Evolutionary conservation across 2,113 vertebrate genomes (phyloP).

Genomic region (Rhineura floridana): DNA sequence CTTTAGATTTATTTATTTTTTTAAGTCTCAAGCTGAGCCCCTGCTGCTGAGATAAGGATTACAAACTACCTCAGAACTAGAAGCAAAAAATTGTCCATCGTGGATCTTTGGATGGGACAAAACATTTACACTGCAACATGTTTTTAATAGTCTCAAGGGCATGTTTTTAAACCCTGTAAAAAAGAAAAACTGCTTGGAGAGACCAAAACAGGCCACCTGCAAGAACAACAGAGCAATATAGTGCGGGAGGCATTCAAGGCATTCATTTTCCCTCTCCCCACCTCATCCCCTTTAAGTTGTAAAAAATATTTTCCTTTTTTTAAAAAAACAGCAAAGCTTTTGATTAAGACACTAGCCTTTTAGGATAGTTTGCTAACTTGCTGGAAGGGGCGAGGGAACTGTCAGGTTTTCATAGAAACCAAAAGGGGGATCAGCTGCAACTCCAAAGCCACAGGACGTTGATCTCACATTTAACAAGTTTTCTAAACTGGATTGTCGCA

Average conservation of each 20-base stretch:
- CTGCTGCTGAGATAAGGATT: fast-evolving
- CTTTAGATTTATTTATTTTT: neutral
- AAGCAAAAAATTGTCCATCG: neutral
- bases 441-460: constrained; percentile 59
- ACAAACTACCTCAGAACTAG: neutral
- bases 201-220: constrained; percentile 7
- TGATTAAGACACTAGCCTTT: constrained; percentile 21
- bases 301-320: constrained; percentile 30
- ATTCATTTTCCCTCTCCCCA: constrained; percentile 26
- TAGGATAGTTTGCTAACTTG: constrained; percentile 59
- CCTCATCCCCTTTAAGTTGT: constrained; percentile 41
- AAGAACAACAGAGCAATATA: constrained; percentile 27
- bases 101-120: constrained; percentile 31
- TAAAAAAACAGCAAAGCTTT: constrained; percentile 36
- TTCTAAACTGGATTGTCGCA: constrained; percentile 73
- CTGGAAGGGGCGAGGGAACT: too few relatives aligned
- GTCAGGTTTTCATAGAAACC: constrained; percentile 46
- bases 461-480: constrained; percentile 63
- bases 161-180: neutral
- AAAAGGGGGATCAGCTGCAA: constrained; percentile 39
- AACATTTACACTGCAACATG: neutral
- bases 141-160: neutral
- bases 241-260: neutral
- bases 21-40: constrained; percentile 2
- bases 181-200: too few relatives aligned